phyloP scores from a whole-genome alignment of 2,888 invertebrate species.

The Acholoe squamosa region DNA sequence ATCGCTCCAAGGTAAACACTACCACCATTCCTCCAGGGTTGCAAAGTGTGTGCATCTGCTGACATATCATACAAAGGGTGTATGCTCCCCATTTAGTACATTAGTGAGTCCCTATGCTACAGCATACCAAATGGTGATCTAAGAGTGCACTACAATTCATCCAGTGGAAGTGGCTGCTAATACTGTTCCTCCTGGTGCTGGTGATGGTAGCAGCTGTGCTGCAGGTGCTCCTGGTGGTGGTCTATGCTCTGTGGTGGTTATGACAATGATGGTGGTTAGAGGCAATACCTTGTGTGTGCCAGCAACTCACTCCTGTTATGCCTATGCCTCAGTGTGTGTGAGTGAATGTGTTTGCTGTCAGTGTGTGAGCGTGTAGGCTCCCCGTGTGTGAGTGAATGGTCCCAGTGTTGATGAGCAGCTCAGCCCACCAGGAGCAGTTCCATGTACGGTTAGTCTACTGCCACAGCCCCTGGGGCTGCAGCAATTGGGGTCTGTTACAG shows the following conservation, averaged over 20 bases:
- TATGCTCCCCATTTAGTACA: too few species aligned
- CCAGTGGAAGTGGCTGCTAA: neutral
- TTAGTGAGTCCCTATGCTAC: too few species aligned
- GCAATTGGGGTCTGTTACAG: neutral
- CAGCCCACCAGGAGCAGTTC: too few species aligned
- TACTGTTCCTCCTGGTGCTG: neutral
- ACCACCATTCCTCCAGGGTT: too few species aligned
- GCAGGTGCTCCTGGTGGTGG: neutral
- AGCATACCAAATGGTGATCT: too few species aligned
- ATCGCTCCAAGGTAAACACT: too few species aligned
- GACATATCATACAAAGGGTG: too few species aligned
- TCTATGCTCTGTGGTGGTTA: neutral
- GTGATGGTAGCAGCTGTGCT: neutral
- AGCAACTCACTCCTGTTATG: neutral
- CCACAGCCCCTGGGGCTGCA: too few species aligned
- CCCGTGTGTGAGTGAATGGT: neutral
- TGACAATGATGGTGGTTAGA: neutral
- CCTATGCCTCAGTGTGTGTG: slow-evolving; percentile 2
- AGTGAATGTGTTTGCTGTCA: neutral
- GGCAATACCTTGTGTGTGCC: neutral
- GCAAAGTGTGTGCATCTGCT: too few species aligned
- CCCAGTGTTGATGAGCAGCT: neutral
- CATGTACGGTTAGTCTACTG: too few species aligned
- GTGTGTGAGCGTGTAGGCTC: neutral
- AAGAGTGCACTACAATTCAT: neutral